Conservation (phyloP, 2,888 invertebrate species). For the Ashinkailepas kermadecensis region DNA sequence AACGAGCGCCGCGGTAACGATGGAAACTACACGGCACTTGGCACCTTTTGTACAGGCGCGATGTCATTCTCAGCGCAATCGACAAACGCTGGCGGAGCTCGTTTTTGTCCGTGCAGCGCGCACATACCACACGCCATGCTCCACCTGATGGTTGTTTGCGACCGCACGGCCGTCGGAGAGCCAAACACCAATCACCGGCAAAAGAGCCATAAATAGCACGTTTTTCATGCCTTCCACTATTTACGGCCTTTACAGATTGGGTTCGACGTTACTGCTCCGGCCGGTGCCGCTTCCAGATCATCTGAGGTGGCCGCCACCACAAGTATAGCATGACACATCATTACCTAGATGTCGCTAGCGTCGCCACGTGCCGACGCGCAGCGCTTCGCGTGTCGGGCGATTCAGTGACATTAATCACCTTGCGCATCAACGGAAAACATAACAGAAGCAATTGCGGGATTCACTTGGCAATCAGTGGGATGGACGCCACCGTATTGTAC, state of each 20-base stretch:
- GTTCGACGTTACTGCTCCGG: background rate
- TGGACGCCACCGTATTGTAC: too few relatives aligned
- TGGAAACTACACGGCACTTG: background rate
- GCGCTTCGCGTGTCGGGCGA: too few relatives aligned
- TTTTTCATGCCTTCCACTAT: background rate
- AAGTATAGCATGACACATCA: too few relatives aligned
- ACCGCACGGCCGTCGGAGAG: background rate
- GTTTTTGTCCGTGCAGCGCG: background rate
- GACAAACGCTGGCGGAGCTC: background rate
- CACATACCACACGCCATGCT: background rate
- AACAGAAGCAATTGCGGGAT: too few relatives aligned
- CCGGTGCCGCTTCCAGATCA: too few relatives aligned
- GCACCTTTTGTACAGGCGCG: background rate
- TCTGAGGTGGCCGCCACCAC: too few relatives aligned
- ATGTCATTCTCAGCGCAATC: background rate
- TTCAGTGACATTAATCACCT: too few relatives aligned
- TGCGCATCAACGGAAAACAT: too few relatives aligned
- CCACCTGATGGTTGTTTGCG: background rate
- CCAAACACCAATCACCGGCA: background rate
- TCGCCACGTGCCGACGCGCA: too few relatives aligned
- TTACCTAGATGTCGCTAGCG: background rate
- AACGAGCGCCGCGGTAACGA: background rate
- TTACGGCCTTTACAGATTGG: background rate
- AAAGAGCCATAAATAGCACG: background rate
- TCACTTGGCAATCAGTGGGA: too few relatives aligned